Evolutionary conservation across 2,888 invertebrate genomes (phyloP), one percentile per base, ranked within the genome.

Genomic region (Leptopilina syphax): DNA sequence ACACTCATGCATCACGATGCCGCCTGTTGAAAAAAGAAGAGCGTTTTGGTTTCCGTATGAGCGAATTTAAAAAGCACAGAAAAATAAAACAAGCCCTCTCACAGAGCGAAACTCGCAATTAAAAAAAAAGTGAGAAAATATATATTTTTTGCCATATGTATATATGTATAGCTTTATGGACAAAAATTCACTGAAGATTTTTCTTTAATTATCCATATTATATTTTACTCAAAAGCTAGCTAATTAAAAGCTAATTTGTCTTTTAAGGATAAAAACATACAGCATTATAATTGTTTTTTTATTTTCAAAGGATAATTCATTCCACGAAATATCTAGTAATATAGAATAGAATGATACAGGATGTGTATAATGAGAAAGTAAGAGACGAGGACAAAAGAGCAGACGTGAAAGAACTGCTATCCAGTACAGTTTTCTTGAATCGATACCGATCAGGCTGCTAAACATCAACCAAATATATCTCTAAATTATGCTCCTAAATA

Each of bases 21-120:
- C 24, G 66, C 67, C n/a, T 44, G 77, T 54, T 77, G 27, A 66
- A 41, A 65, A 73, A 54, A 73, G 57, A 34, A 6, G 9, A 73
- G 76, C 79, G 78, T 81, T 81, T 80, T 76, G 79, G 65, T 83
- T 82, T 83, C 80, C 79, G 78, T 82, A 10, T 80, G 79, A 82
- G 60, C 80, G 80, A 82, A 82, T 83, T 82, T 83, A 79, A 82
- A 83, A 83, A 83, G 83, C 78, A 57, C 34, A 34, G 27, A 9
- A 73, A 57, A 27, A 34, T 57, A 73, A 73, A 73, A 54, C 12
- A 34, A 73, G 54, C 18, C 27, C 3, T n/a, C 13, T 9, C 73
- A 50, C 68, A 63, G 76, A 76, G 44, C 7, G n/a, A 63, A 24
- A 47, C 63, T 54, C 18, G 57, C 34, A 73, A 57, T 73, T 73